Conservation (phyloP, 92 coral and sea anemone genomes). For the Bergia sp. region DNA sequence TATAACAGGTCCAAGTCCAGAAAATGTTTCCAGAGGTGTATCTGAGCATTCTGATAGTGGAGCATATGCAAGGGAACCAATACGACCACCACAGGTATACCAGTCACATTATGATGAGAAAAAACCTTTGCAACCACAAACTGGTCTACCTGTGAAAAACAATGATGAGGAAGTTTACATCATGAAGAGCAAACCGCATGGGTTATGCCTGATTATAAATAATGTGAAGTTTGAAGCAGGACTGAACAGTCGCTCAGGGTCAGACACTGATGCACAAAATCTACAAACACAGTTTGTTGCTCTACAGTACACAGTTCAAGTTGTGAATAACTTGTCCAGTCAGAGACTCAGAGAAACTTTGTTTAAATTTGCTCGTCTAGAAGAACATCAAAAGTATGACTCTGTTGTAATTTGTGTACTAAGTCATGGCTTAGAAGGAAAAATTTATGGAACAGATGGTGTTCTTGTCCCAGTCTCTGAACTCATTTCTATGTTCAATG, state of each 20-base stretch:
- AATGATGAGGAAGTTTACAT: conserved; percentile 65
- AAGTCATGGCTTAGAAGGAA: conserved; percentile 95
- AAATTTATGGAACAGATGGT: conserved; percentile 88
- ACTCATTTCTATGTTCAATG: conserved; percentile 85
- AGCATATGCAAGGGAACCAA: conserved; percentile 17
- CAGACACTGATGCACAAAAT: conserved; percentile 82
- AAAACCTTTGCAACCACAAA: conserved; percentile 16
- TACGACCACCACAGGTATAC: conserved; percentile 1
- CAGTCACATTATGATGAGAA: conserved; percentile 9
- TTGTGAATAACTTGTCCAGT: conserved; percentile 65
- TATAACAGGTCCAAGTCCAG: neutral
- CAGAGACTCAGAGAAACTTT: conserved; percentile 66
- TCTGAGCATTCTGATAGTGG: conserved; percentile 33
- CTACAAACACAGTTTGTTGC: conserved; percentile 73
- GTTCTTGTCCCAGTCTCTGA: conserved; percentile 78
- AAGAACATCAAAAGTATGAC: conserved; percentile 78
- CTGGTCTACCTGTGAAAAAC: neutral
- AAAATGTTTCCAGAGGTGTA: neutral
- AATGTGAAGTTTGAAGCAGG: conserved; percentile 76
- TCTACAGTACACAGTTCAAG: conserved; percentile 75
- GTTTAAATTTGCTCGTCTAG: conserved; percentile 65
- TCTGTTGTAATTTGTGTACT: conserved; percentile 92
- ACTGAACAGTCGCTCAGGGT: conserved; percentile 78
- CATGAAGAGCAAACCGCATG: conserved; percentile 85
- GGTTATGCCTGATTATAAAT: conserved; percentile 85